Percentiles rank a stretch among this genome's conserved stretches.
Evolutionary conservation across 2,888 invertebrate genomes (phyloP).

Genomic region (Parthenolecanium corni): DNA sequence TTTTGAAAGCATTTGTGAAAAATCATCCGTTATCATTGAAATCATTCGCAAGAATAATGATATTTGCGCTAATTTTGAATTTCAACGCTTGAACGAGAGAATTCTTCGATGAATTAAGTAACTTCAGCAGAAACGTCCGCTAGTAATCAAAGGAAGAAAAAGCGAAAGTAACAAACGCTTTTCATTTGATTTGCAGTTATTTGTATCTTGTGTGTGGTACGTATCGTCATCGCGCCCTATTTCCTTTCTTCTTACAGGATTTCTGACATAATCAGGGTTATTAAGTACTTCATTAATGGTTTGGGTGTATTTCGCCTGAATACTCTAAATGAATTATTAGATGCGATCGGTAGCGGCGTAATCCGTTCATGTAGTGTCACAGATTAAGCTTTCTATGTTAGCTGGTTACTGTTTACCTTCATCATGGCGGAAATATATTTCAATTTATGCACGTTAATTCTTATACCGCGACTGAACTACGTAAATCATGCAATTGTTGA

Average conservation of each 20-base stretch:
- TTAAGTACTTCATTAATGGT: too few species aligned
- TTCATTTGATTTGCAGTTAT: neutral
- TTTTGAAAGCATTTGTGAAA: neutral
- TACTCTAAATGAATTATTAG: too few species aligned
- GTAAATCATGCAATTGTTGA: too few species aligned
- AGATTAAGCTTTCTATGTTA: neutral
- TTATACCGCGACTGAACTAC: too few species aligned
- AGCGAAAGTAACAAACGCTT: neutral
- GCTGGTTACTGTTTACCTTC: too few species aligned
- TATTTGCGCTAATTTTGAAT: neutral
- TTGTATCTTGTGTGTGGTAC: constrained; percentile 18
- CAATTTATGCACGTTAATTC: constrained; percentile 3
- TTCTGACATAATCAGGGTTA: neutral
- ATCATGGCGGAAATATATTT: neutral
- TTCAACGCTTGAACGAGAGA: neutral
- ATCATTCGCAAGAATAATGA: neutral
- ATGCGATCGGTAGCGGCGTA: too few species aligned
- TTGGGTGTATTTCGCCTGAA: too few species aligned
- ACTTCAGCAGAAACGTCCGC: neutral
- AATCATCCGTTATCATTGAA: neutral
- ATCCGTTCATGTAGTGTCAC: too few species aligned
- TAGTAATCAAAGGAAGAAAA: neutral
- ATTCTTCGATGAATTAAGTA: neutral
- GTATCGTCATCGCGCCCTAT: constrained; percentile 27
- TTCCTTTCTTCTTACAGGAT: neutral